Evolutionary conservation across 1,140 invertebrate genomes (phyloP), one percentile per base, ranked within the genome.

Genomic region (Drosophila triauraria): DNA sequence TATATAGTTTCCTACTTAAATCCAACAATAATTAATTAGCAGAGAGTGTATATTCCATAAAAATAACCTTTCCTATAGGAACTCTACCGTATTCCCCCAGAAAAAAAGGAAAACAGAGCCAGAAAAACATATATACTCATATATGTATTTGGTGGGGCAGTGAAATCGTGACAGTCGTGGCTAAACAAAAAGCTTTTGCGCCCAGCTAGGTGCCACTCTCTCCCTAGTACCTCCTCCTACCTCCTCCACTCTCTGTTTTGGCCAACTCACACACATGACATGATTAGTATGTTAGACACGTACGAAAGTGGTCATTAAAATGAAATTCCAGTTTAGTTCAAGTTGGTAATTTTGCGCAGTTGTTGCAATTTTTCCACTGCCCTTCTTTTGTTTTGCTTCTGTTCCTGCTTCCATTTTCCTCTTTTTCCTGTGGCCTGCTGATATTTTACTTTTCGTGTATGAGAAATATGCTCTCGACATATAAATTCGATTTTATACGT

Each of bases 271-370:
- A 63, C 72, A 81, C 60, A 90, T 90, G 76, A 91, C 81, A 86
- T 83, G 82, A 92, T 92, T 91, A 92, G 91, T 85, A 92, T 92
- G 83, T 92, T 91, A 75, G 84, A 91, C 91, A 92, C 91, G 91
- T 92, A 85, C 70, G 69, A 91, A 92, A 92, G 84, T 91, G 91
- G 91, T 92, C 91, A 92, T 92, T 92, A 92, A 92, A 92, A 91
- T 82, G 90, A 80, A 91, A 91, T 85, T 91, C 84, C 75, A 88
- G 84, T 86, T 90, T 78, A 82, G 84, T 90, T 91, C 75, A 84
- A 91, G 77, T 88, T 91, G 87, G 83, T 91, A 84, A 86, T 91
- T 90, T 90, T 90, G 85, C 85, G 85, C 85, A 90, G 85, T 90
- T 90, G 85, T 90, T 90, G 85, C 85, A 90, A 85, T 90, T 90